Evolutionary conservation across 2,888 invertebrate species (phyloP), one percentile per base, ranked within the genome.

Genomic region (Thymelicus lineola): DNA sequence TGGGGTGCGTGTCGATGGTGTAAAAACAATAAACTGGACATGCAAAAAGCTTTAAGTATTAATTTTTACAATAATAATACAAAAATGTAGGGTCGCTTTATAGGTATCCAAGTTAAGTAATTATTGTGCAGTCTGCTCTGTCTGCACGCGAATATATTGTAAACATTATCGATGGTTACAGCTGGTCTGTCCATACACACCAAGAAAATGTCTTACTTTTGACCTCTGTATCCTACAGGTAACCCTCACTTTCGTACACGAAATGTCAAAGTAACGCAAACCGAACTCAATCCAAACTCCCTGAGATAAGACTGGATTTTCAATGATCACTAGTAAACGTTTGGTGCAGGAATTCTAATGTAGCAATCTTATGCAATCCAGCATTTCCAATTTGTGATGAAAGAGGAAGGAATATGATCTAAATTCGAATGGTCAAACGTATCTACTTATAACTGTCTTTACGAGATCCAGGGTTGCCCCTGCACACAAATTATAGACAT

Each of bases 211-310:
- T n/a, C 42, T 35, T 45, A 60, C 45, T 46, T 6, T 9, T 50
- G 63, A 50, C 63, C 63, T 63, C 63, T 35, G 46, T 12, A 50
- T 46, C 62, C 45, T 50, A n/a, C 48, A 63, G 50, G 63, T 63
- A 63, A 36, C n/a, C 28, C 6, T 20, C 62, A 50, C 63, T 63
- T 50, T 50, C 50, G 50, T 36, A 38, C 58, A 63, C 50, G 63
- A 46, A 63, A 48, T 50, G 46, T 45, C 48, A 58, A 58, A 58
- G 38, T 4, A 38, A 10, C 36, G 15, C 50, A 50, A n/a, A 46
- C 63, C 7, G 7, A 63, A 36, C 36, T 36, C 9, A 36, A 15
- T 9, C 35, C 50, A 50, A 50, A 5, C 15, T 12, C 6, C 7
- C 10, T 7, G 20, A 35, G 15, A 63, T 63, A 63, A 63, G 50